Conservation (phyloP, 2,797 vertebrate genomes). For the Tragopan temminckii region DNA sequence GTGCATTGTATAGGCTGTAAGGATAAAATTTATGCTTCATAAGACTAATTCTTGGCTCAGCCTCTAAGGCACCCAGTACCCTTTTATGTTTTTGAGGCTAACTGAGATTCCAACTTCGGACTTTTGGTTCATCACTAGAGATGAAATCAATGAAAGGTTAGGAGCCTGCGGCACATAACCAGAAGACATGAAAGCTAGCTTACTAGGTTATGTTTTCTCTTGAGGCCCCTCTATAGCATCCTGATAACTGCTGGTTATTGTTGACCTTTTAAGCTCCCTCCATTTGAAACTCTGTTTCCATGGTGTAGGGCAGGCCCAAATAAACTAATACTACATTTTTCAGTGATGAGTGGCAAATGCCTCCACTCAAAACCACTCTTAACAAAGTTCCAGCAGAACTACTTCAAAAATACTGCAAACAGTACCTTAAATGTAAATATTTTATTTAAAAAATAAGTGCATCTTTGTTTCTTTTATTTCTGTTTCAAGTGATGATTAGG, state of each 20-base stretch:
- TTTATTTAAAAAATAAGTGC: not conserved
- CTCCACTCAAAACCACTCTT: not conserved
- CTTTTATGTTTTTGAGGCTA: not conserved
- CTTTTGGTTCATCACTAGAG: rapidly evolving
- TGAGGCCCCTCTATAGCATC: not conserved
- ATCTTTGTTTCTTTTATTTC: not conserved
- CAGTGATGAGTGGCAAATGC: not conserved
- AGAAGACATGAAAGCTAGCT: not conserved
- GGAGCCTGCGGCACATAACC: not conserved
- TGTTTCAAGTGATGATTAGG: not conserved
- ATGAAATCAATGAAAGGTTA: not conserved
- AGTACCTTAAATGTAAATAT: slow-evolving; percentile 10
- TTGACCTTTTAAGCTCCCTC: not conserved
- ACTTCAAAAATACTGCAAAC: not conserved
- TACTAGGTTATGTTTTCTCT: not conserved
- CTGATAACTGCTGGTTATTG: rapidly evolving
- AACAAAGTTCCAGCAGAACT: not conserved
- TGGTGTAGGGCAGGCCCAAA: not conserved
- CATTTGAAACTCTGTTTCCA: not conserved
- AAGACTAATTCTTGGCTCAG: not conserved
- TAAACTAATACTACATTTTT: not conserved
- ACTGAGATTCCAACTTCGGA: not conserved
- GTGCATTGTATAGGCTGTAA: not conserved
- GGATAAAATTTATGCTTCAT: not conserved
- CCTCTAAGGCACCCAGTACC: not conserved